Evolutionary conservation across 2,113 vertebrate genomes (phyloP).

Genomic region (Illadopsis cleaveri): DNA sequence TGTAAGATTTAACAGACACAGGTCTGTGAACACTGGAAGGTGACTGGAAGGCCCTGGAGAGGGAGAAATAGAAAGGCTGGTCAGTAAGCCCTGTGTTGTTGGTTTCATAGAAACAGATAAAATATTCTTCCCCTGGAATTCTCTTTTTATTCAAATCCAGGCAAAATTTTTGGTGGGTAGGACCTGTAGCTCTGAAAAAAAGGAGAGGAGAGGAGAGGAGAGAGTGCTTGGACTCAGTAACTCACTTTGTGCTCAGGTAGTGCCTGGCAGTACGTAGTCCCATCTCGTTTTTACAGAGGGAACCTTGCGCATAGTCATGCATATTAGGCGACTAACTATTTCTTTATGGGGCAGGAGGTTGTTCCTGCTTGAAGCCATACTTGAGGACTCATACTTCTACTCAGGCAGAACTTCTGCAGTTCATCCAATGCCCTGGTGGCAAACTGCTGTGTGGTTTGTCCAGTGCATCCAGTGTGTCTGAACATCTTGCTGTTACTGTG

Average conservation of each 20-base stretch:
- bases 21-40: background rate
- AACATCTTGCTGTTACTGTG: background rate
- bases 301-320: background rate
- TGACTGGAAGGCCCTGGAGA: background rate
- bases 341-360: background rate
- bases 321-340: background rate
- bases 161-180: background rate
- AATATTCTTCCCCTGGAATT: background rate
- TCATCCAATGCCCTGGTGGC: background rate
- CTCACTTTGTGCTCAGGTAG: background rate
- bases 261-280: rapidly evolving
- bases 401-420: background rate
- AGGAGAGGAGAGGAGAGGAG: no score
- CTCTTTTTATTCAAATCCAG: background rate
- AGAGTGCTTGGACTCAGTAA: background rate
- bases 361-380: background rate
- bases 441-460: background rate
- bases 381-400: background rate
- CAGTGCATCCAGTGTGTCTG: background rate
- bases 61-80: background rate
- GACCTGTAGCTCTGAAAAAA: background rate
- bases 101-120: background rate
- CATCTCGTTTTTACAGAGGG: background rate
- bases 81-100: background rate
- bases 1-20: background rate